Percentiles rank a stretch among this genome's conserved stretches.
These are phyloP conservation scores for Ataeniobius toweri DNA, from an alignment of 2,797 vertebrate species.

Conservation along the genomic window DNA sequence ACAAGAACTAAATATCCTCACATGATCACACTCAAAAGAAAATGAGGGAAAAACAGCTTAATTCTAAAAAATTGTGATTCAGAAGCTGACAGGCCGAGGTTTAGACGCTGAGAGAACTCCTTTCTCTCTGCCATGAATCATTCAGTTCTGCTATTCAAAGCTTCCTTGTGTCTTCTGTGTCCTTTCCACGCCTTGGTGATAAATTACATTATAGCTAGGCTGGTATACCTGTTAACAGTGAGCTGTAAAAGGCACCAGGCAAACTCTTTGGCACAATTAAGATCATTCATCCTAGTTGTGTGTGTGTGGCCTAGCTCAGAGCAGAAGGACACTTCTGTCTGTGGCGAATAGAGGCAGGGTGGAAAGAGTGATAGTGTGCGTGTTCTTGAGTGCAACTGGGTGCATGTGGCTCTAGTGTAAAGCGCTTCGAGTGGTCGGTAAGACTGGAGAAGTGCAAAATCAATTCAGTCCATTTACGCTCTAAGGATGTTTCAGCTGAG, in stretches of 20 bases:
- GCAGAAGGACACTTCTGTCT: not conserved
- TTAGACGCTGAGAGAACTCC: conserved; percentile 37
- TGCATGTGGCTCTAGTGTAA: too few species aligned
- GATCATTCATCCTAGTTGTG: conserved; percentile 50
- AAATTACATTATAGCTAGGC: conserved; percentile 51
- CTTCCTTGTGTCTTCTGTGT: conserved; percentile 46
- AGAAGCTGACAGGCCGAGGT: conserved; percentile 62
- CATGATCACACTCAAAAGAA: conserved; percentile 9
- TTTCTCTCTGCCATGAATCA: conserved; percentile 39
- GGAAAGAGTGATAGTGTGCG: too few species aligned
- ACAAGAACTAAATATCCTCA: not conserved
- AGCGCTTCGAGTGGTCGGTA: too few species aligned
- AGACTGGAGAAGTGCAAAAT: too few species aligned
- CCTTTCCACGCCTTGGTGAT: conserved; percentile 46
- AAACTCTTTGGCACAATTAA: conserved; percentile 54
- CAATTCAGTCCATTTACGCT: too few species aligned
- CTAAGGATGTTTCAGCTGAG: too few species aligned
- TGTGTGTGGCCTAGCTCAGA: conserved; percentile 25
- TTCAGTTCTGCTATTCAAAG: conserved; percentile 45
- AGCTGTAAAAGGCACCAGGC: conserved; percentile 41
- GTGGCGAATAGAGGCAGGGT: too few species aligned
- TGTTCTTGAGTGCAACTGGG: too few species aligned
- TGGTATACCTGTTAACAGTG: conserved; percentile 39
- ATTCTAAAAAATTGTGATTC: conserved; percentile 47
- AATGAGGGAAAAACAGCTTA: conserved; percentile 30